Conservation (phyloP, 2,797 vertebrate species). For the Paramormyrops hopkinsi region DNA sequence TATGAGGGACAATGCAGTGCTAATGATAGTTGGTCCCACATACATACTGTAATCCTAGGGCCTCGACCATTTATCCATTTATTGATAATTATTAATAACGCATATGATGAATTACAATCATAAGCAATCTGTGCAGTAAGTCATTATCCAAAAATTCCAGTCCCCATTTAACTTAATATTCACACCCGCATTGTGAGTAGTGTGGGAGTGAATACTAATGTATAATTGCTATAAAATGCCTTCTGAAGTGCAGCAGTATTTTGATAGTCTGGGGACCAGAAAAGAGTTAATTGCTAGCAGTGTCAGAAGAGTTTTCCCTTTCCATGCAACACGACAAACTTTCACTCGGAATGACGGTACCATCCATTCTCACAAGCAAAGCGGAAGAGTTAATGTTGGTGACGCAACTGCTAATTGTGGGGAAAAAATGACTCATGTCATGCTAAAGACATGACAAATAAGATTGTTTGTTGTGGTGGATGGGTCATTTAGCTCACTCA, state of each 20-base stretch:
- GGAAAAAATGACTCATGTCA: background rate
- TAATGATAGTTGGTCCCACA: background rate
- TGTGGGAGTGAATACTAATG: background rate
- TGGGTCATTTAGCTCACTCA: background rate
- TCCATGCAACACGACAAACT: background rate
- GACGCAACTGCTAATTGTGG: background rate
- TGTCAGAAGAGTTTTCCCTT: background rate
- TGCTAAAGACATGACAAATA: background rate
- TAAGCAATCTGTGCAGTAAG: background rate
- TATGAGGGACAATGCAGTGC: background rate
- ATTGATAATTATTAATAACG: background rate
- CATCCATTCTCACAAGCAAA: background rate
- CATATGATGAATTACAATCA: background rate
- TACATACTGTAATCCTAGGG: background rate
- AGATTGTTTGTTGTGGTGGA: background rate
- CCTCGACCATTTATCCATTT: background rate
- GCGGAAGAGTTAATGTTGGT: background rate
- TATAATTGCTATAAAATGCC: background rate
- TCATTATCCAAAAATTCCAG: background rate
- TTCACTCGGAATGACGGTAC: background rate
- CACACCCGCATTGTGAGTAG: background rate
- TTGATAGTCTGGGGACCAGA: background rate
- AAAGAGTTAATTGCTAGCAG: background rate
- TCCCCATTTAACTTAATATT: background rate
- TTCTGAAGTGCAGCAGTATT: background rate